Evolutionary conservation across 2,888 invertebrate genomes (phyloP), one percentile per base, ranked within the genome.

Genomic region (Xanthostigma xanthostigma): DNA sequence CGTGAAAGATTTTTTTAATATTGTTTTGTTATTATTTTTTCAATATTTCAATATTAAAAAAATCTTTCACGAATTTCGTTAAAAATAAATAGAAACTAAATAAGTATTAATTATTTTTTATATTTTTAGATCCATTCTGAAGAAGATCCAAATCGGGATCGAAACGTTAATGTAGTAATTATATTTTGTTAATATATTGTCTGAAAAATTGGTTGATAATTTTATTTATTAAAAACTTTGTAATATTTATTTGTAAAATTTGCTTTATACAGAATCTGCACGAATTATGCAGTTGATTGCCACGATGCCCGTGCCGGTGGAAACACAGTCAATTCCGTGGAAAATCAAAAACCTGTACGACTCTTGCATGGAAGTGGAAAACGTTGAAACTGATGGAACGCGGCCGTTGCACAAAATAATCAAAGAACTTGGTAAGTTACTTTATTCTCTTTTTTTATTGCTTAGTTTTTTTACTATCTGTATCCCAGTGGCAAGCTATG

Each of bases 341-440:
- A 78, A 78, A 59, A 57, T 77, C 54, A 76, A 75, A 56, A 64
- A 71, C 53, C 71, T 78, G 54, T 78, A 77, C 60, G 70, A 72
- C 49, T 72, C 76, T 1, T 78, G 78, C 55, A 64, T 74, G 62
- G 66, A 69, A 9, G 60, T 72, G 36, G 72, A 72, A 51, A 66
- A 66, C 50, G 64, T 75, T 35, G 70, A 71, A 54, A 59, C 64
- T 17, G 73, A 73, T 45, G 60, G 62, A 14, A 64, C 61, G 27
- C 61, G 65, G 47, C 69, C 68, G 2, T 59, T 74, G 41, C 60
- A 57, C 35, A 64, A 61, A 50, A 64, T 70, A 50, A 72, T 75
- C 53, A 62, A 63, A 9, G 62, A 65, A 53, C 59, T 75, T 38
- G 74, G 75, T 71, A 61, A 64, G 68, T 61, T 17, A 11, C 35